Evolutionary conservation across 2,888 invertebrate species (phyloP).

Genomic region (Lumbricus terrestris): DNA sequence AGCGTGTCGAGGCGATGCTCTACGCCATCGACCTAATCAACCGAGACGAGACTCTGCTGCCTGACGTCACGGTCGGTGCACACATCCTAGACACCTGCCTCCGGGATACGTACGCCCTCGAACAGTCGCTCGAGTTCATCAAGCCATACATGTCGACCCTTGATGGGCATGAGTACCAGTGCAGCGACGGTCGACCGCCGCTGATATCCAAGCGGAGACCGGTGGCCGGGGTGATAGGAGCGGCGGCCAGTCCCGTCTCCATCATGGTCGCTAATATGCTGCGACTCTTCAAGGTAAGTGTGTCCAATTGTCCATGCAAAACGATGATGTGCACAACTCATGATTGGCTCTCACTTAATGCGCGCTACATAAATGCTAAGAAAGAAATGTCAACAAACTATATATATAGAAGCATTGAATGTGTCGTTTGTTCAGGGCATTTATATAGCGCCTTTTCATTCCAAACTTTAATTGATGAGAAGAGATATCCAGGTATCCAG

Average conservation of each 20-base stretch:
- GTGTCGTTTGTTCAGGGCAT: neutral
- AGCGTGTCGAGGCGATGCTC: constrained; percentile 67
- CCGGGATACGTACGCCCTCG: constrained; percentile 65
- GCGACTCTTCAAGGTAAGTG: constrained; percentile 70
- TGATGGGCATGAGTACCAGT: constrained; percentile 63
- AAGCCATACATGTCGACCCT: constrained; percentile 63
- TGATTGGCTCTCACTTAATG: neutral
- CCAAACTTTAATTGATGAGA: too few species aligned
- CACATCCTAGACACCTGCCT: constrained; percentile 66
- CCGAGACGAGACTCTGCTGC: constrained; percentile 60
- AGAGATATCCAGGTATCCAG: too few species aligned
- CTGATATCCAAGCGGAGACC: neutral
- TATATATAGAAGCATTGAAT: neutral
- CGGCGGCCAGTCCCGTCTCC: constrained; percentile 75
- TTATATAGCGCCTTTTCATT: neutral
- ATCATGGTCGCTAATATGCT: constrained; percentile 78
- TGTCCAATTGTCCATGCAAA: too few species aligned
- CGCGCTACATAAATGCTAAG: neutral
- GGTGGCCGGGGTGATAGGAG: constrained; percentile 74
- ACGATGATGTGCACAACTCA: neutral
- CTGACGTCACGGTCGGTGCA: constrained; percentile 62
- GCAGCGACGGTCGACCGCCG: constrained; percentile 55
- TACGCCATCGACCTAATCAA: constrained; percentile 66
- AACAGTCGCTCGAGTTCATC: constrained; percentile 66
- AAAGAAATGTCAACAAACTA: too few species aligned